phyloP scores from a whole-genome alignment of 2,113 vertebrate genomes.

The Cyphotilapia sp. region DNA sequence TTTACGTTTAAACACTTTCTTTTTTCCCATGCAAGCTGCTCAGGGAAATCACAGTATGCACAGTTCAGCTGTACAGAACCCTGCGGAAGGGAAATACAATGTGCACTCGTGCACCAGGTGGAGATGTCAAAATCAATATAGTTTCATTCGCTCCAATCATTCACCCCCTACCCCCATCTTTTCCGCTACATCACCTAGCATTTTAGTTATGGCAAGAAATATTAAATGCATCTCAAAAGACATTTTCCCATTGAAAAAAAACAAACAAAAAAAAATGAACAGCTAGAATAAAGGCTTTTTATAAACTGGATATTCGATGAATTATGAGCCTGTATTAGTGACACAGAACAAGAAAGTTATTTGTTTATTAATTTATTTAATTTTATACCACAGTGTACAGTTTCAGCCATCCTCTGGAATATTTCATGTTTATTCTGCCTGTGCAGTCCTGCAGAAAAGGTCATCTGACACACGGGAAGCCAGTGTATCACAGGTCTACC shows the following conservation, averaged over 20 bases:
- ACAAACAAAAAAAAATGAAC: accelerated
- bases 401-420: neutral
- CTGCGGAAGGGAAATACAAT: neutral
- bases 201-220: neutral
- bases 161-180: neutral
- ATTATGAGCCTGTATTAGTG: neutral
- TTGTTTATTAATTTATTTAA: neutral
- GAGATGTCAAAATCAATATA: conserved; percentile 38
- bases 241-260: neutral
- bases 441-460: conserved; percentile 47
- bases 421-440: conserved; percentile 31
- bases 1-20: conserved; percentile 36
- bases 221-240: neutral
- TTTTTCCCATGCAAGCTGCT: neutral
- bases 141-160: conserved; percentile 9
- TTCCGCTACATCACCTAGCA: neutral
- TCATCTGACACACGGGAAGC: conserved; percentile 24
- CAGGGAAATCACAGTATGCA: conserved; percentile 27
- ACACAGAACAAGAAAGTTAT: neutral
- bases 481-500: neutral
- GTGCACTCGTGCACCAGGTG: conserved; percentile 2
- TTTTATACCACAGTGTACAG: neutral
- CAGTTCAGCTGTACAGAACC: neutral
- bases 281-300: neutral
- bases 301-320: neutral